Percentiles rank a stretch among this genome's conserved stretches.
Conservation (phyloP, 2,888 invertebrate genomes). For the Chrysomela aeneicollis region DNA sequence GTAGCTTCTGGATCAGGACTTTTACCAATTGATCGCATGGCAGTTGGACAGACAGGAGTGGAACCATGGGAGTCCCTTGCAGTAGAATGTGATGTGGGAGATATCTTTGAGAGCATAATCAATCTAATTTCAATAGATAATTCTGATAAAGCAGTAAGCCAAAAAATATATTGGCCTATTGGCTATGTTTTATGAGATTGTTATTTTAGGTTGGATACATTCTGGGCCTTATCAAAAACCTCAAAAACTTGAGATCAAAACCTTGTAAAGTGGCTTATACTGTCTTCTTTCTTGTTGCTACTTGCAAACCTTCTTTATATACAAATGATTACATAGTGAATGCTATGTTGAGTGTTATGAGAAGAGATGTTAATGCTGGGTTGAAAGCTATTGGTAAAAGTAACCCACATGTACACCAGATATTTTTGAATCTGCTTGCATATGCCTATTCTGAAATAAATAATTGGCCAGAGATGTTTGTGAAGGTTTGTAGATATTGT, state of each 20-base stretch:
- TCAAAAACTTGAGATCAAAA: conserved; percentile 81
- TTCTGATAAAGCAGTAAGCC: conserved; percentile 75
- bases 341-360: conserved; percentile 82
- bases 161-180: conserved; percentile 7
- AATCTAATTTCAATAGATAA: conserved; percentile 81
- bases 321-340: conserved; percentile 78
- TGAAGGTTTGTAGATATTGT: conserved; percentile 70
- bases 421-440: conserved; percentile 85
- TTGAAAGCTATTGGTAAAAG: conserved; percentile 75
- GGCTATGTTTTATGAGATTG: conserved; percentile 18
- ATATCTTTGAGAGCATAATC: conserved; percentile 77
- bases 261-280: conserved; percentile 82
- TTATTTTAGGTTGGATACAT: conserved; percentile 72
- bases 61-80: conserved; percentile 78
- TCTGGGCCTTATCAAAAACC: conserved; percentile 86
- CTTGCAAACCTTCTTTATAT: conserved; percentile 80
- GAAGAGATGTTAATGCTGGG: conserved; percentile 75
- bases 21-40: conserved; percentile 49
- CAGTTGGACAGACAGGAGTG: conserved; percentile 50
- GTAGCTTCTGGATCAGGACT: conserved; percentile 56
- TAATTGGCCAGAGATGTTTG: conserved; percentile 91
- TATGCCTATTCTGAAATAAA: conserved; percentile 82
- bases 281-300: conserved; percentile 81
- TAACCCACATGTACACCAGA: conserved; percentile 80
- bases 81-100: conserved; percentile 81